Percentiles rank a stretch among this genome's conserved stretches.
Evolutionary conservation across 2,888 invertebrate species (phyloP).

Genomic region (Hoplodrina blanda): DNA sequence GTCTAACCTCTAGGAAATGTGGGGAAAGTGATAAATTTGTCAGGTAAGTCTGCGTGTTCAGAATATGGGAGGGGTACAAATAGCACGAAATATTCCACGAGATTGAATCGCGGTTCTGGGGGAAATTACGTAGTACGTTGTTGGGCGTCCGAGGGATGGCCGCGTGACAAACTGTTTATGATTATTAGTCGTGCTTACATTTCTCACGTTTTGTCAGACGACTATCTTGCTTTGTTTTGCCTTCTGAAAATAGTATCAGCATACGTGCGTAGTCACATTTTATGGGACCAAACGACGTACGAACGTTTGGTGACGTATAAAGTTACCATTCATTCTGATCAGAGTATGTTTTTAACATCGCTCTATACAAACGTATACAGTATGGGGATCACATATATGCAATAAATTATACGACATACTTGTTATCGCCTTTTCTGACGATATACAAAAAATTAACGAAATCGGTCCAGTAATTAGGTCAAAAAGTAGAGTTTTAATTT

Average conservation of each 20-base stretch:
- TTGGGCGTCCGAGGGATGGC: constrained; percentile 42
- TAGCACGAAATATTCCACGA: constrained; percentile 84
- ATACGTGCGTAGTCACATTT: neutral
- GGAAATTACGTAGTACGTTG: constrained; percentile 74
- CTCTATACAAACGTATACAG: no score
- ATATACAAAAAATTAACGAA: no score
- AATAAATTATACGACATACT: no score
- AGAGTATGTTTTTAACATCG: no score
- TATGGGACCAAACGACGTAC: neutral
- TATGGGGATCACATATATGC: no score
- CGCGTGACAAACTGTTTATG: constrained; percentile 61
- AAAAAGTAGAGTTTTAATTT: no score
- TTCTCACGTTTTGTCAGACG: constrained; percentile 43
- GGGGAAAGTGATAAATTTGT: constrained; percentile 87
- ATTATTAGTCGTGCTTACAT: constrained; percentile 49
- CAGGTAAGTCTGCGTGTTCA: constrained; percentile 85
- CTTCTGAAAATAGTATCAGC: neutral
- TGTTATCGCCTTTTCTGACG: no score
- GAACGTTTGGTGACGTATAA: neutral
- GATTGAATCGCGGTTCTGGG: constrained; percentile 80
- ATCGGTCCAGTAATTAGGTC: no score
- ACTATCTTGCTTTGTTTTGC: constrained; percentile 29
- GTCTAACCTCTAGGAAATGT: constrained; percentile 68
- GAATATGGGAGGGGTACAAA: constrained; percentile 79
- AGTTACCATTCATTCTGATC: neutral